Conservation (phyloP, 2,888 invertebrate genomes). For the Adelphocoris suturalis region DNA sequence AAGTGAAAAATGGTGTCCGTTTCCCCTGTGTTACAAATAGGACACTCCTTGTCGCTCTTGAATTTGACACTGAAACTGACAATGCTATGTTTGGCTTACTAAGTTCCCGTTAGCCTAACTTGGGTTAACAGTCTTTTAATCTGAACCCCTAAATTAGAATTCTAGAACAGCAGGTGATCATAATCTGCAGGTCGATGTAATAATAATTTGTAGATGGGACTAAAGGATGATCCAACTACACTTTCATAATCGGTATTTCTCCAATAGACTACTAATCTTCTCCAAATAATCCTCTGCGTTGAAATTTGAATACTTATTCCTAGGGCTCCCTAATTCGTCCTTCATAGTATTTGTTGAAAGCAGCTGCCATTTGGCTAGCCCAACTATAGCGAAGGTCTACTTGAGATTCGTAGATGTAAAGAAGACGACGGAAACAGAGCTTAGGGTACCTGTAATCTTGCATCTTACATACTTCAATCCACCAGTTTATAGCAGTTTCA, state of each 20-base stretch:
- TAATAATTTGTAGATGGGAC: no score
- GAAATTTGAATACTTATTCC: neutral
- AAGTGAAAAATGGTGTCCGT: neutral
- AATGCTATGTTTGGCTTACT: neutral
- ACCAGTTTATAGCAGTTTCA: neutral
- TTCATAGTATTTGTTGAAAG: neutral
- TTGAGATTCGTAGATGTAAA: neutral
- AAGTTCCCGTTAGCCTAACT: neutral
- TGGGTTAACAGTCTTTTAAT: neutral
- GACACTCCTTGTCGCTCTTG: neutral
- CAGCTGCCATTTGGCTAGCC: neutral
- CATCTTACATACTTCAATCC: neutral
- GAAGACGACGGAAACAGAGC: conserved; percentile 33
- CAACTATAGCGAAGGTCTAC: neutral
- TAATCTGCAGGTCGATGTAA: neutral
- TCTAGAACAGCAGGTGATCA: neutral
- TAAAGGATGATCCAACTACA: no score
- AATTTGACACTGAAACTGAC: neutral
- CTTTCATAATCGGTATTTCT: neutral
- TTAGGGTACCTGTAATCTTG: neutral
- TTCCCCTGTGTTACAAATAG: neutral
- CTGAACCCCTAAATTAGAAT: neutral
- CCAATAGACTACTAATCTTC: neutral
- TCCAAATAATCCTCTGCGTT: neutral
- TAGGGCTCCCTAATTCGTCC: no score